A percentile compares a stretch with the other conserved stretches of the same genome.
These are phyloP conservation scores for Tenthredo distinguenda DNA, from an alignment of 2,888 invertebrate species.

Conservation along the genomic window DNA sequence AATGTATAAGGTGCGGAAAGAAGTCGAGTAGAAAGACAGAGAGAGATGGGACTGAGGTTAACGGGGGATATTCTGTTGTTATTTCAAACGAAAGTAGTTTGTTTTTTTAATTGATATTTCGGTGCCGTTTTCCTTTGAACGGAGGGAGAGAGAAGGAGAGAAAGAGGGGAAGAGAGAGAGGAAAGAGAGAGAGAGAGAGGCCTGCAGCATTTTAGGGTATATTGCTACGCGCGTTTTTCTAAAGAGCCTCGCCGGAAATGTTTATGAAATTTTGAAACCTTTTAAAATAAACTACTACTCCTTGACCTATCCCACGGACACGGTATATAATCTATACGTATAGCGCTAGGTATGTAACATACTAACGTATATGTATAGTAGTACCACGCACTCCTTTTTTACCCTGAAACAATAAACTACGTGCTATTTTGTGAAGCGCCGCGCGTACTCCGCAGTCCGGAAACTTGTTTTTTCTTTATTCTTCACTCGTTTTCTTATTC, in stretches of 20 bases:
- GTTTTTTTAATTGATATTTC: slow-evolving; percentile 52
- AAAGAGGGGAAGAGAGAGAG: background rate
- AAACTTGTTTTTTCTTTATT: slow-evolving; percentile 19
- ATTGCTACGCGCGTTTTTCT: slow-evolving; percentile 41
- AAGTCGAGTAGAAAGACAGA: background rate
- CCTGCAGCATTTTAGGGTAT: background rate
- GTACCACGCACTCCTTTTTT: slow-evolving; percentile 55
- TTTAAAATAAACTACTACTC: slow-evolving; percentile 69
- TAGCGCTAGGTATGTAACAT: background rate
- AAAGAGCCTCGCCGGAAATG: slow-evolving; percentile 59
- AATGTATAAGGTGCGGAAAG: background rate
- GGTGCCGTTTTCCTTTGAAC: slow-evolving; percentile 52
- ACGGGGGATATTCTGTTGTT: slow-evolving; percentile 32
- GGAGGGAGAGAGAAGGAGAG: background rate
- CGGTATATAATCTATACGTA: slow-evolving; percentile 50
- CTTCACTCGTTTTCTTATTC: background rate
- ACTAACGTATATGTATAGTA: background rate
- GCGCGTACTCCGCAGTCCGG: background rate
- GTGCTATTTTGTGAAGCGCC: slow-evolving; percentile 24
- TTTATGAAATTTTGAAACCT: slow-evolving; percentile 69
- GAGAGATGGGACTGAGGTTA: background rate
- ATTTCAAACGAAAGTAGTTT: slow-evolving; percentile 50
- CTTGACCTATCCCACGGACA: slow-evolving; percentile 71
- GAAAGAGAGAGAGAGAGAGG: background rate
- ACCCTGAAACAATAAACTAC: slow-evolving; percentile 71